Evolutionary conservation across 1,140 invertebrate genomes (phyloP).

Genomic region (Atta colombica): DNA sequence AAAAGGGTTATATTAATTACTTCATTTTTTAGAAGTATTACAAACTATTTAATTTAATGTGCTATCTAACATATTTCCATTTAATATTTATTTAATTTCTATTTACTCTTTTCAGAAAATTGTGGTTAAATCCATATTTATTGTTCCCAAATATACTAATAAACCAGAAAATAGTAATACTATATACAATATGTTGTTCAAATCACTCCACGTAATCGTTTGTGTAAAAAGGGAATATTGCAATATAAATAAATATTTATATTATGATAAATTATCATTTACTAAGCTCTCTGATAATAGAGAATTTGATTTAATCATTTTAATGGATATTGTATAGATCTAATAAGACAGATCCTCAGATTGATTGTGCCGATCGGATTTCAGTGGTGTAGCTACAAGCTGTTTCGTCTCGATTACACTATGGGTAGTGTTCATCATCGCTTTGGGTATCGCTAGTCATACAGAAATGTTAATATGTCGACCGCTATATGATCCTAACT

Average conservation of each 20-base stretch:
- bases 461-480: conserved; percentile 83
- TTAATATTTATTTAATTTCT: too few relatives aligned
- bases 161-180: too few relatives aligned
- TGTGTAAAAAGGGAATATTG: background rate
- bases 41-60: too few relatives aligned
- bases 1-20: too few relatives aligned
- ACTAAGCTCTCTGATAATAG: background rate
- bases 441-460: conserved; percentile 80
- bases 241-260: conserved; percentile 9
- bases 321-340: background rate
- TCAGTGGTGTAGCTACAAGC: conserved; percentile 80
- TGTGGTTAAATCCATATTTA: too few relatives aligned
- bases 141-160: too few relatives aligned
- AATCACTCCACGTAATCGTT: too few relatives aligned
- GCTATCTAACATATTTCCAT: too few relatives aligned
- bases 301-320: background rate
- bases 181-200: too few relatives aligned
- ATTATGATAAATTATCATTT: conserved; percentile 27
- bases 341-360: conserved; percentile 31
- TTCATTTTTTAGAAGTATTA: too few relatives aligned
- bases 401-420: conserved; percentile 81
- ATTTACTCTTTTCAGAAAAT: too few relatives aligned
- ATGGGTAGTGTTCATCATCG: conserved; percentile 79
- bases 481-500: conserved; percentile 83
- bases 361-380: conserved; percentile 53